These are phyloP conservation scores for Heteropelma amictum DNA, from an alignment of 2,888 invertebrate genomes.

Conservation along the genomic window DNA sequence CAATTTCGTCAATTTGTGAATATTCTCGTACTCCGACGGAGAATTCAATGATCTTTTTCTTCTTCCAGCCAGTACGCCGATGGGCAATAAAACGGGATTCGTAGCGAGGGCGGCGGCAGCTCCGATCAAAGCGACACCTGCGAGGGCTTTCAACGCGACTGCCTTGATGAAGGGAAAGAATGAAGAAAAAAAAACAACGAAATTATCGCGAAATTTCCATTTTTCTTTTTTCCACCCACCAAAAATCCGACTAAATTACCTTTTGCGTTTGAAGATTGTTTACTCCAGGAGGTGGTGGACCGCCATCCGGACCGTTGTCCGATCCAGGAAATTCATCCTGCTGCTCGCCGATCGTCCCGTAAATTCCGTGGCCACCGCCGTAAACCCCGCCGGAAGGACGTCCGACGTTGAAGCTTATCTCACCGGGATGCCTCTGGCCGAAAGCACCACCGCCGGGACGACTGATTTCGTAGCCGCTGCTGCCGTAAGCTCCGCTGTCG, in stretches of 20 bases:
- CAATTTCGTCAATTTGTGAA: conserved; percentile 60
- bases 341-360: conserved; percentile 60
- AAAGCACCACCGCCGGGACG: conserved; percentile 55
- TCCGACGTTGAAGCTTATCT: conserved; percentile 24
- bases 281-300: conserved; percentile 40
- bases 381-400: conserved; percentile 47
- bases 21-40: conserved; percentile 43
- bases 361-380: conserved; percentile 54
- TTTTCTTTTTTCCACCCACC: not conserved
- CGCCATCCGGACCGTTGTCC: conserved; percentile 3
- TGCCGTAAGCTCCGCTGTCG: conserved; percentile 60
- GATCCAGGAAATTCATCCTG: conserved; percentile 59
- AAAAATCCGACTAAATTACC: conserved; percentile 47
- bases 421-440: conserved; percentile 31
- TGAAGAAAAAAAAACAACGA: not conserved
- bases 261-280: conserved; percentile 70
- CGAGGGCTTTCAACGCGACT: conserved; percentile 84
- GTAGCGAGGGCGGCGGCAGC: conserved; percentile 88
- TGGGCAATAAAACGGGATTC: conserved; percentile 88
- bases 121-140: conserved; percentile 88
- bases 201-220: not conserved
- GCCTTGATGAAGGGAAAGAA: conserved; percentile 75
- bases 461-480: conserved; percentile 55
- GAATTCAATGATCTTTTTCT: conserved; percentile 77
- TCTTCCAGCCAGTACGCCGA: conserved; percentile 86